Base-by-base conservation (phyloP, 2,797 vertebrate genomes). In the Anabacerthia variegaticeps region DNA sequence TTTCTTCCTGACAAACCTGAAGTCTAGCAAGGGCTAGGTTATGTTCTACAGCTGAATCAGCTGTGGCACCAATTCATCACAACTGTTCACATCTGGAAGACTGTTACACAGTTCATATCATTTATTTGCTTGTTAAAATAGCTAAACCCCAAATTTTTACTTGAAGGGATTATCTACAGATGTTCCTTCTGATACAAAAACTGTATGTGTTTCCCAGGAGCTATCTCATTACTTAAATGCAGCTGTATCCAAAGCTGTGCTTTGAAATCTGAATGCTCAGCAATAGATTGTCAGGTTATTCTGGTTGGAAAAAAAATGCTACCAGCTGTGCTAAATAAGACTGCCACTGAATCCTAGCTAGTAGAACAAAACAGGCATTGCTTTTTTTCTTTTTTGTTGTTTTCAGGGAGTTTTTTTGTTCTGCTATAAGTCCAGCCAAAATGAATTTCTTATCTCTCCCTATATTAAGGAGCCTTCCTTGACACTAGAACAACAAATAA, bases 51-150 rank as follows among this genome's bases (percentile, higher is more conserved):
- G 72, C 43, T 69, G 66, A 83, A 91, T 89, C 43, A 85, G 19
- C 54, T 84, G 36, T 51, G 36, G 44, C 43, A 81, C 43, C 46
- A 83, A 46, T 81, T 81, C 36, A 73, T 94, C 66, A 89, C 48
- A 84, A 54, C n/a, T 69, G 37, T 52, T 80, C 23, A 78, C 39
- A 85, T 75, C 76, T 89, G 68, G 32, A 28, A 89, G 27, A 41
- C 44, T 83, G 41, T 44, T 81, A 37, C 6, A 51, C 14, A 63
- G 43, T 46, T 77, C 37, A 34, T 54, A 36, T 32, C n/a, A 44
- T n/a, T 88, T 89, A 76, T 76, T 86, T 92, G 32, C 32, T 87
- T 91, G 27, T 49, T 89, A 87, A 85, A 26, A 63, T 82, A 76
- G 59, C 34, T 87, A 58, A 90, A 91, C 7, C 2, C 0, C 36